Percentiles rank a stretch among this genome's conserved stretches.
These are phyloP conservation scores for Atta colombica DNA, from an alignment of 1,140 invertebrate genomes.

Conservation along the genomic window DNA sequence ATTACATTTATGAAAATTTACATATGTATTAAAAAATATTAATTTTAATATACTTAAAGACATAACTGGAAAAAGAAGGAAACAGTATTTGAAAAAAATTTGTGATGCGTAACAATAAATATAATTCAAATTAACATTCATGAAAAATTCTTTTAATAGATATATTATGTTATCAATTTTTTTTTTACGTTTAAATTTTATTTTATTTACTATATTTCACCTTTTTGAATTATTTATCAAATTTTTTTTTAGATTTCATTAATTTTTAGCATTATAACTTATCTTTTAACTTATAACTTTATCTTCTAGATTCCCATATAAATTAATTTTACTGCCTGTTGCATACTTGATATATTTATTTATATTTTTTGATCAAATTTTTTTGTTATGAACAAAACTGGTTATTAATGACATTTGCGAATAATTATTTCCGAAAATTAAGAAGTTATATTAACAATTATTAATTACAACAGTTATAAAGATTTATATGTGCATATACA, in stretches of 20 bases:
- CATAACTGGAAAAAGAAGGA: too few species aligned
- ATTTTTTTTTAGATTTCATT: background rate
- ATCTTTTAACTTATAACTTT: background rate
- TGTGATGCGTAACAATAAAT: too few species aligned
- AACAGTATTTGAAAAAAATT: too few species aligned
- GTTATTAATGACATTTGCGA: constrained; percentile 16
- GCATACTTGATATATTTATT: background rate
- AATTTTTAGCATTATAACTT: background rate
- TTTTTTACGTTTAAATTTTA: too few species aligned
- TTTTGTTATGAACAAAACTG: background rate
- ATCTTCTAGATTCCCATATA: background rate
- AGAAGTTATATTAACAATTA: background rate
- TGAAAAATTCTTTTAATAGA: too few species aligned
- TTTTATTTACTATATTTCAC: too few species aligned
- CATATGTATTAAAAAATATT: too few species aligned
- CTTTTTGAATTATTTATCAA: background rate
- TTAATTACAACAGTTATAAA: background rate
- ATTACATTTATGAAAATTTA: too few species aligned
- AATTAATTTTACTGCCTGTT: background rate
- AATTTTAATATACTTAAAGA: too few species aligned
- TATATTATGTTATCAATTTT: too few species aligned
- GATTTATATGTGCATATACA: background rate
- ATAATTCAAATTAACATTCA: too few species aligned
- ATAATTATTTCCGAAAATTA: background rate
- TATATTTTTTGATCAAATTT: background rate